Base-by-base conservation (phyloP, 2,797 vertebrate genomes). In the Lutjanus campechanus region DNA sequence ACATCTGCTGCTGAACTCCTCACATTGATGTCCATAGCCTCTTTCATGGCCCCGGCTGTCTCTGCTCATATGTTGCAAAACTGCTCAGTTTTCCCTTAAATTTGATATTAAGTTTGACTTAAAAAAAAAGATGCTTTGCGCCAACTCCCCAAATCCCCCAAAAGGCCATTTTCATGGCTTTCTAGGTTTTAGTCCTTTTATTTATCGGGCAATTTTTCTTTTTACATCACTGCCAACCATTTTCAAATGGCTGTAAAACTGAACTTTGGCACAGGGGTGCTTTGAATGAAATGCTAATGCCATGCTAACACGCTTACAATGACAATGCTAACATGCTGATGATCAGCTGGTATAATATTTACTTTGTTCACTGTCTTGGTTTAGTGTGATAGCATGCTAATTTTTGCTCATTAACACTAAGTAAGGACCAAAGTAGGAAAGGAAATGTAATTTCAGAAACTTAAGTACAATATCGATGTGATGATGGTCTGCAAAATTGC, bases 1-100 rank as follows among this genome's bases (percentile, higher is more conserved):
- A 69, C 62, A 75, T 71, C 69, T 71, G 29, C 75, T 83, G 49
- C 62, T 76, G 83, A 83, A 65, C 66, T 76, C 76, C 44, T 65
- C 20, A 51, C 60, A 72, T 50, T 5, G 51, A 55, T 69, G 59
- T 74, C 70, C 53, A 50, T 79, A 70, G 20, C 75, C 83, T 73
- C 19, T 75, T 60, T 81, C 49, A 75, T 76, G 20, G 20, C 55
- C 76, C 46, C 46, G 15, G 29, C 29, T 5, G 0, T 74, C 69
- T 77, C 17, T 63, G 11, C 41, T 47, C 25, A 56, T 69, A 61
- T 44, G 9, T 73, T 55, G 15, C 68, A 58, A 36, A 58, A 77
- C 20, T 49, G 1, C 62, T 70, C 19, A 4, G 9, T 63, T 67
- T 70, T 7, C 2, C 65, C 16, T 49, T 51, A 77, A 29, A 41